phyloP scores from a whole-genome alignment of 2,797 vertebrate species.

The Passerculus sandwichensis region DNA sequence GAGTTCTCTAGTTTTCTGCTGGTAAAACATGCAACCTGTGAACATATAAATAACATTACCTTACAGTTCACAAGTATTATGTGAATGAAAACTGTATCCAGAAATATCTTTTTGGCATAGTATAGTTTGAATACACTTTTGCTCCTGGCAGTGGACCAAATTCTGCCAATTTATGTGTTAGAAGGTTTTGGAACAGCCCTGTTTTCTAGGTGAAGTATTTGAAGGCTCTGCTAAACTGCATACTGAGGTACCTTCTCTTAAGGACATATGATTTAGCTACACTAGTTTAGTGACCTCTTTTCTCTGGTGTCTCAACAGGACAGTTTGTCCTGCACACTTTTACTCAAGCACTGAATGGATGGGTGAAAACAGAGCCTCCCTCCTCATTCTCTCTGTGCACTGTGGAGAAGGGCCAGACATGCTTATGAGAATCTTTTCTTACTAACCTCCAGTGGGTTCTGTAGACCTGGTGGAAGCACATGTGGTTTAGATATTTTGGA shows the following conservation, averaged over 20 bases:
- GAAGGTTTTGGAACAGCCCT: neutral
- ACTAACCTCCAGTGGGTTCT: neutral
- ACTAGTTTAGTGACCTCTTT: neutral
- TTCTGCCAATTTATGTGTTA: neutral
- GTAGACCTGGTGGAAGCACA: neutral
- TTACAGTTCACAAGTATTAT: neutral
- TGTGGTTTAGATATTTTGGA: neutral
- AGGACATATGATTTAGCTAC: neutral
- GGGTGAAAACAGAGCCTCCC: neutral
- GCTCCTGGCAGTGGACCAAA: neutral
- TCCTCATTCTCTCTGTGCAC: neutral
- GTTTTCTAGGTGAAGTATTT: neutral
- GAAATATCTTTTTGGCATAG: neutral
- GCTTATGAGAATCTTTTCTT: neutral
- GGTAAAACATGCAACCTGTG: neutral
- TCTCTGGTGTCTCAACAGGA: neutral
- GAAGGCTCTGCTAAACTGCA: neutral
- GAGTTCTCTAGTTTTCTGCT: neutral
- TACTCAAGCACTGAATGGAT: neutral
- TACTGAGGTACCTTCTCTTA: neutral
- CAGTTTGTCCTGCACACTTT: neutral
- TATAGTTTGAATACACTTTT: neutral
- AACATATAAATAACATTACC: neutral
- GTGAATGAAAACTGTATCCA: neutral
- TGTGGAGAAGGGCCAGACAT: neutral